Conservation (phyloP, 2,888 invertebrate genomes). For the Noctua comes region DNA sequence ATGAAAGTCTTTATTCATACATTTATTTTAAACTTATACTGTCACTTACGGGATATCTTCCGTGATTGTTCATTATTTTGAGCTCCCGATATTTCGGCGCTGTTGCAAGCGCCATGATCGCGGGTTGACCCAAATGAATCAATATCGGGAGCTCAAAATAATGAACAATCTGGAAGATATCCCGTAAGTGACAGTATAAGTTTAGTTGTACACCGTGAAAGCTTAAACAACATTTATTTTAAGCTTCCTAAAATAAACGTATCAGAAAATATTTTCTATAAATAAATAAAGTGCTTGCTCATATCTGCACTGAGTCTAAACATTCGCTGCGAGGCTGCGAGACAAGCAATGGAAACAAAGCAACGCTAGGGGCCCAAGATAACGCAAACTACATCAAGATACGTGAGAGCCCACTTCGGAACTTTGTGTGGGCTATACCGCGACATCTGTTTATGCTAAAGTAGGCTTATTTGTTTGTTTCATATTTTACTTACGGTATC, state of each 20-base stretch:
- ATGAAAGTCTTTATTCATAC: neutral
- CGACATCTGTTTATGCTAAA: conserved; percentile 24
- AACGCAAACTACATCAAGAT: conserved; percentile 81
- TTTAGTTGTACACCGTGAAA: no score
- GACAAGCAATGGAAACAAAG: conserved; percentile 74
- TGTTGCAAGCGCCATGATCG: no score
- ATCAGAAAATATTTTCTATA: conserved; percentile 29
- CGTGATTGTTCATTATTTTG: no score
- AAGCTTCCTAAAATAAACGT: conserved; percentile 1
- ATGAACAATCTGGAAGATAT: no score
- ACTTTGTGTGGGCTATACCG: conserved; percentile 70
- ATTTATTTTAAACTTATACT: no score
- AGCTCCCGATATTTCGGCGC: no score
- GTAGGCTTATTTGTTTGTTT: conserved; percentile 41
- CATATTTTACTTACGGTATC: neutral
- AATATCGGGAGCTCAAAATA: no score
- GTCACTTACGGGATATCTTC: no score
- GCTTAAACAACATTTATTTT: no score
- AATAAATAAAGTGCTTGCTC: conserved; percentile 26
- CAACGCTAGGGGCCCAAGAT: conserved; percentile 69
- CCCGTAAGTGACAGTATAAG: no score
- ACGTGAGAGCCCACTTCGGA: conserved; percentile 76
- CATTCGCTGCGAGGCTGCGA: conserved; percentile 45
- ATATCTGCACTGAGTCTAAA: conserved; percentile 50
- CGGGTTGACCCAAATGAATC: no score